phyloP scores from a whole-genome alignment of 2,797 vertebrate species.

The Phoebastria nigripes region DNA sequence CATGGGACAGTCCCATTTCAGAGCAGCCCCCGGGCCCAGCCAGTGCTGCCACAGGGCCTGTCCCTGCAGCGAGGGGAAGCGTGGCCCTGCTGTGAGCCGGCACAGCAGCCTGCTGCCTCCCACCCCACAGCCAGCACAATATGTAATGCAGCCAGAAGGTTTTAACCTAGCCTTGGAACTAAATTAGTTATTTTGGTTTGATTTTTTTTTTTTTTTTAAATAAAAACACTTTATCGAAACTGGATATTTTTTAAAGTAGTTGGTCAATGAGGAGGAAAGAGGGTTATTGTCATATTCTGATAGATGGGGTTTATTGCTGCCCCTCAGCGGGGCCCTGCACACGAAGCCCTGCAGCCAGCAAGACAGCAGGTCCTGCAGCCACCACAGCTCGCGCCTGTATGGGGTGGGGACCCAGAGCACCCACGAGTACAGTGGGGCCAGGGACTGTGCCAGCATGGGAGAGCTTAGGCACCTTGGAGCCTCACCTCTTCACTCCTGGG shows the following conservation, averaged over 20 bases:
- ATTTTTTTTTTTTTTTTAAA: background rate
- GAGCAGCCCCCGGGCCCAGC: too few species aligned
- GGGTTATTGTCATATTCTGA: background rate
- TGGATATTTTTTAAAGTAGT: background rate
- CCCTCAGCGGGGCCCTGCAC: background rate
- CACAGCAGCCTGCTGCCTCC: background rate
- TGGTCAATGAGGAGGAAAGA: background rate
- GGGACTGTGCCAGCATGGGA: background rate
- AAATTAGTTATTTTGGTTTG: background rate
- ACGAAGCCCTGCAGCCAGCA: too few species aligned
- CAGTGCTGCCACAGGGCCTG: background rate
- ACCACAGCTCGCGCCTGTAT: rapidly evolving
- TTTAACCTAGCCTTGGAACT: slow-evolving; percentile 9
- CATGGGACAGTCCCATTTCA: rapidly evolving
- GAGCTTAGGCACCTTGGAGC: rapidly evolving
- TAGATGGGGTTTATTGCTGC: background rate
- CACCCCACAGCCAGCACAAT: background rate
- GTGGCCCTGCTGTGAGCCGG: rapidly evolving
- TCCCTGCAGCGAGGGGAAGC: background rate
- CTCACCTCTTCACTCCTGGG: background rate
- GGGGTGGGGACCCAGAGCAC: background rate
- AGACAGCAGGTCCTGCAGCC: too few species aligned
- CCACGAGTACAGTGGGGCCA: rapidly evolving
- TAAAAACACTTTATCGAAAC: slow-evolving; percentile 50
- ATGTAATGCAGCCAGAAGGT: background rate